Conservation (phyloP, 1,140 invertebrate species). For the Argopecten irradians region DNA sequence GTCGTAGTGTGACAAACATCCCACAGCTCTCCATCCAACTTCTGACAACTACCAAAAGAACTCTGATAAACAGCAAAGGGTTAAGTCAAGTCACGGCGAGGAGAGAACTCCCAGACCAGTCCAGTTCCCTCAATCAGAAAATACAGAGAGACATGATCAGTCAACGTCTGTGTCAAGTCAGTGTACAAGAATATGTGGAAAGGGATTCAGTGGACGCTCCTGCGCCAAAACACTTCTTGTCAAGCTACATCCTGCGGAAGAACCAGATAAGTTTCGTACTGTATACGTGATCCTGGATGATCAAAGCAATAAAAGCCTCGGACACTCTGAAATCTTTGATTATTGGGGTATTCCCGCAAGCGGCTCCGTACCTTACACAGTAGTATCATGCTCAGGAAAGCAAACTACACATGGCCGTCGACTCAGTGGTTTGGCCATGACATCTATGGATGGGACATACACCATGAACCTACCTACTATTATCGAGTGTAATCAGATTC, state of each 20-base stretch:
- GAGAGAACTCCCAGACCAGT: neutral
- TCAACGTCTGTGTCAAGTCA: neutral
- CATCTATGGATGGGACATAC: neutral
- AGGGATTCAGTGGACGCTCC: neutral
- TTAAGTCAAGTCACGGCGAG: neutral
- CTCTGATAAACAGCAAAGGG: neutral
- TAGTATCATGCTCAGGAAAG: constrained; percentile 22
- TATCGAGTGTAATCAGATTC: constrained; percentile 50
- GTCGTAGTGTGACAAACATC: neutral
- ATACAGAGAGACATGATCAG: no score
- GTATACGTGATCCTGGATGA: neutral
- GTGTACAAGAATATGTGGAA: neutral
- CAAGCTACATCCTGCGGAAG: neutral
- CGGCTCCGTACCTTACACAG: neutral
- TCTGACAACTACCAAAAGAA: neutral
- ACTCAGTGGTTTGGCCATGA: neutral
- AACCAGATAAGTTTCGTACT: neutral
- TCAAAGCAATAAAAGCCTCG: constrained; percentile 19
- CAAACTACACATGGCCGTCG: neutral
- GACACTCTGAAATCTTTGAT: neutral
- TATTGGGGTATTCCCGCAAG: neutral
- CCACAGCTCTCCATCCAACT: neutral
- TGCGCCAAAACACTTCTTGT: neutral
- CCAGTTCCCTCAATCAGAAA: no score
- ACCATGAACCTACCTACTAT: constrained; percentile 26